Evolutionary conservation across 2,113 vertebrate genomes (phyloP), one percentile per base, ranked within the genome.

Genomic region (Myotis yumanensis): DNA sequence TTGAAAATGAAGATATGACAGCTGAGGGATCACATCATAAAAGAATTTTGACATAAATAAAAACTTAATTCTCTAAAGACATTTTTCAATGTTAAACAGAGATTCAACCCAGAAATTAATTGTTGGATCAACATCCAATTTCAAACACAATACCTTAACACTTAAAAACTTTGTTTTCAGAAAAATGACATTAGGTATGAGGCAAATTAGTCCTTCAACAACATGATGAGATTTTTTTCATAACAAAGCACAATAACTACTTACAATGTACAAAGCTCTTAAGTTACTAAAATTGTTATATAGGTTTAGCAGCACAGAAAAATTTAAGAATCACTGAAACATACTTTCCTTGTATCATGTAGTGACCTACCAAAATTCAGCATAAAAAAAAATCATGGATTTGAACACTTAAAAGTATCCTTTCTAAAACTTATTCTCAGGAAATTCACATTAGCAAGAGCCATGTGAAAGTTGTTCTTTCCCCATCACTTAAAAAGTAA

Each of bases 131-230:
- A 86, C 62, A 93, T 35, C 75, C 28, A 91, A 91, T 76, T 73
- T 94, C 75, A 95, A 91, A 87, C 9, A 90, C 4, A 92, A 96
- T 95, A 91, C 2, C 11, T 64, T 73, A 83, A 69, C 51, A 85
- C 17, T 62, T 64, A 93, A 77, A 90, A 94, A 40, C 48, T 82
- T 68, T 62, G 43, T 87, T 91, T 85, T 93, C 28, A 68, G 64
- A 69, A 91, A 89, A 89, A 66, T 22, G 22, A 2, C 93, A 77
- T 51, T 90, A 89, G 69, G 25, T 52, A 87, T 20, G 43, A 95
- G 28, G 64, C 37, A 86, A 92, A 82, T 87, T 32, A 88, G 40
- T 79, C 57, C 62, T 32, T 83, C 30, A 86, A 66, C 20, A 88
- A 94, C 51, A 89, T 3, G 9, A 81, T 28, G 28, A 57, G 17